Conservation (phyloP, 2,888 invertebrate genomes). For the Hypomecis punctinalis region DNA sequence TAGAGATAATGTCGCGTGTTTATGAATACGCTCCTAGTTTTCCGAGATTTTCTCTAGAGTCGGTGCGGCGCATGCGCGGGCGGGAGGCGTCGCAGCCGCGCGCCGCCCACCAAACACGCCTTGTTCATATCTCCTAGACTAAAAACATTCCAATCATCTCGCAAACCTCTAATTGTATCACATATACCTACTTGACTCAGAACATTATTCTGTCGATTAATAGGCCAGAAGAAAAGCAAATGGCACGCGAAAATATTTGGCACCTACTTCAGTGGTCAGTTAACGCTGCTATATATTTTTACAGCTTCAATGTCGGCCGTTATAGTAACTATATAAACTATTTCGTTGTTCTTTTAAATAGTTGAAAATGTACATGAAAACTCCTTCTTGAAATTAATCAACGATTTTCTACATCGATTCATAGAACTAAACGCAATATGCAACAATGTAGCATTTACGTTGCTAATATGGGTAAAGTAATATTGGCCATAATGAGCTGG, state of each 20-base stretch:
- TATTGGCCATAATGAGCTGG: slow-evolving; percentile 1
- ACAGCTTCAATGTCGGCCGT: not conserved
- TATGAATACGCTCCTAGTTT: slow-evolving; percentile 53
- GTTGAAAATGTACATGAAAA: not conserved
- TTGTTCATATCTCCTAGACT: slow-evolving; percentile 47
- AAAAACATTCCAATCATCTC: slow-evolving; percentile 43
- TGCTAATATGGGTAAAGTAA: not conserved
- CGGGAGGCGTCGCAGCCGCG: slow-evolving; percentile 83
- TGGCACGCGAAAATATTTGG: slow-evolving; percentile 38
- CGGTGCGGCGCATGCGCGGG: slow-evolving; percentile 77
- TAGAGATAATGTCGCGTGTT: too few species aligned
- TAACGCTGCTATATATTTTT: slow-evolving; percentile 9
- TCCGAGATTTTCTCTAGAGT: slow-evolving; percentile 75
- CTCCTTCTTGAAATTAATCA: not conserved
- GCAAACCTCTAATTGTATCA: slow-evolving; percentile 44
- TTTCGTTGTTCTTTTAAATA: too few species aligned
- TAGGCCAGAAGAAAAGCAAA: slow-evolving; percentile 35
- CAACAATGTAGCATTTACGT: slow-evolving; percentile 2
- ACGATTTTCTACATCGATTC: slow-evolving; percentile 9
- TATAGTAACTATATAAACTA: too few species aligned
- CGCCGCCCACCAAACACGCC: slow-evolving; percentile 70
- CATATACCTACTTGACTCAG: slow-evolving; percentile 31
- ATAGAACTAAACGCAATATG: not conserved
- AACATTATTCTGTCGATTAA: slow-evolving; percentile 38
- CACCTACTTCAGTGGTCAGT: slow-evolving; percentile 30